These are phyloP conservation scores for Hystrix cristata DNA, from an alignment of 2,113 vertebrate genomes.

Conservation along the genomic window DNA sequence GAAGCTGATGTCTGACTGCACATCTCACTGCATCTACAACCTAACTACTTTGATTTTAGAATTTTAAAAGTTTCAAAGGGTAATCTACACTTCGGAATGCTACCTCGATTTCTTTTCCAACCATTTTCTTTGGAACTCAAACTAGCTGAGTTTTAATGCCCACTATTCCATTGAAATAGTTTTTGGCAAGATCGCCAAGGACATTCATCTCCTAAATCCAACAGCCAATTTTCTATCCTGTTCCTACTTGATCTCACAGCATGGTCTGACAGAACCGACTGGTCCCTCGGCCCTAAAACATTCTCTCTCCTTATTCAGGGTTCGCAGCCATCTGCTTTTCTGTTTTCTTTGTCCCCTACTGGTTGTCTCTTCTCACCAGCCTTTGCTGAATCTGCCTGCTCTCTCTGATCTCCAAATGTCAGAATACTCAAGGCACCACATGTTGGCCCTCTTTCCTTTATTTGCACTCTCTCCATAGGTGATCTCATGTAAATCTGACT, in stretches of 20 bases:
- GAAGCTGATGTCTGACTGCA: not conserved
- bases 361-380: not conserved
- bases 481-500: not conserved
- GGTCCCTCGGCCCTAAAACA: not conserved
- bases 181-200: conserved; percentile 36
- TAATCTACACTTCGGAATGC: not conserved
- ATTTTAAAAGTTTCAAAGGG: not conserved
- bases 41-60: not conserved
- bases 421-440: not conserved
- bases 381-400: not conserved
- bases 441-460: not conserved
- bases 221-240: not conserved
- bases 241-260: not conserved
- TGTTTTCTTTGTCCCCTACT: not conserved
- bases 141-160: not conserved
- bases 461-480: not conserved
- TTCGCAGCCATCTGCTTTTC: not conserved
- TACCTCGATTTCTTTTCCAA: not conserved
- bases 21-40: not conserved
- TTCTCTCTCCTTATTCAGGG: not conserved
- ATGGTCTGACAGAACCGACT: not conserved
- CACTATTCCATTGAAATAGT: not conserved
- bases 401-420: not conserved
- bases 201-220: not conserved
- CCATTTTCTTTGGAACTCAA: conserved; percentile 1